These are phyloP conservation scores for Ailurus styani DNA, from an alignment of 2,113 vertebrate genomes.

Conservation along the genomic window DNA sequence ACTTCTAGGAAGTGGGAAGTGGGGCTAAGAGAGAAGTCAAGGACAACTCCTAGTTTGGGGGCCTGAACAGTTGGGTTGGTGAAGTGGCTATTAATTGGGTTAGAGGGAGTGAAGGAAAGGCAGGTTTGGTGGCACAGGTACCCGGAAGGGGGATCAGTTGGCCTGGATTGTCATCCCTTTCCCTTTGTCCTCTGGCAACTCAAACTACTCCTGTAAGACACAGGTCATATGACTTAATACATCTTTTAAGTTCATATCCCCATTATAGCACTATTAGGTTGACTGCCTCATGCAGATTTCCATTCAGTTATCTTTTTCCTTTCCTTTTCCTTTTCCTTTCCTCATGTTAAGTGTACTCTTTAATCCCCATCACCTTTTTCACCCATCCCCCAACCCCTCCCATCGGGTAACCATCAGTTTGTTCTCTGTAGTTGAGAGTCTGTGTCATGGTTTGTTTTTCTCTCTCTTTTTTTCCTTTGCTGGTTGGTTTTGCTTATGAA, in stretches of 20 bases:
- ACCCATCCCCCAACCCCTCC: not conserved
- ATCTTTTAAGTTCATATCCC: not conserved
- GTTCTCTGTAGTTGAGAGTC: not conserved
- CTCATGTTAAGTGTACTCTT: not conserved
- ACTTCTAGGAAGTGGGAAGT: not conserved
- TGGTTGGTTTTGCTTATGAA: not conserved
- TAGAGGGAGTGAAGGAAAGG: not conserved
- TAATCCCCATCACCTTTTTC: not conserved
- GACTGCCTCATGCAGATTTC: not conserved
- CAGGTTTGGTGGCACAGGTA: not conserved
- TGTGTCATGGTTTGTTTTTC: not conserved
- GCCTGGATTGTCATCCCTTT: not conserved
- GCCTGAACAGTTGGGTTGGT: not conserved
- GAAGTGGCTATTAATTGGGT: not conserved
- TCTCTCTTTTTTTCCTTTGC: not conserved
- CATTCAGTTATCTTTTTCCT: not conserved
- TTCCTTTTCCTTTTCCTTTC: not conserved
- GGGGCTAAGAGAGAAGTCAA: not conserved
- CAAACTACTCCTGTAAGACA: not conserved
- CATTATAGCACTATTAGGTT: not conserved
- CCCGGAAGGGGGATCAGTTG: too few relatives aligned
- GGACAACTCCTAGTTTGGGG: not conserved
- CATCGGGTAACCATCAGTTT: not conserved
- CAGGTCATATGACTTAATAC: not conserved
- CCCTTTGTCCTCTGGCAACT: not conserved